Conservation (phyloP, 2,797 vertebrate species). For the Macropodus opercularis region DNA sequence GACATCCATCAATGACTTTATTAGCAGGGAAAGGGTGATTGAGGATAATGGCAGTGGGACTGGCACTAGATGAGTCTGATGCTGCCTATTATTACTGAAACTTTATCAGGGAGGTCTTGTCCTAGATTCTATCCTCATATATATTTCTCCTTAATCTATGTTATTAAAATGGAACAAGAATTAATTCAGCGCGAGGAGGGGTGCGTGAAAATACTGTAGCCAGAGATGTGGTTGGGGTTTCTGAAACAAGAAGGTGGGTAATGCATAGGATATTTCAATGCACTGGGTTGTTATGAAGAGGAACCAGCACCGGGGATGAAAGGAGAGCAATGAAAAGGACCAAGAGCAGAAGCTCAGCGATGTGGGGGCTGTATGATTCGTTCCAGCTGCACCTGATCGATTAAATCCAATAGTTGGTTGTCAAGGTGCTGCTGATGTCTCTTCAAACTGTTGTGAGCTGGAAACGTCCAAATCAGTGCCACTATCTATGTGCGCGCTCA, state of each 20-base stretch:
- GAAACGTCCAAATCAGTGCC: constrained; percentile 39
- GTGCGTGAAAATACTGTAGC: neutral
- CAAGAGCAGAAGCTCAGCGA: constrained; percentile 27
- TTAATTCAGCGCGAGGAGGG: constrained; percentile 26
- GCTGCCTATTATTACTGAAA: constrained; percentile 41
- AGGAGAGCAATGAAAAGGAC: constrained; percentile 8
- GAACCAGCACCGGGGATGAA: constrained; percentile 2
- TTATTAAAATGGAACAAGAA: constrained; percentile 46
- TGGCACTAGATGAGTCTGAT: constrained; percentile 34
- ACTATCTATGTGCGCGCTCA: neutral
- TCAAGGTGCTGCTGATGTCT: constrained; percentile 37
- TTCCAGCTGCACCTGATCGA: constrained; percentile 63
- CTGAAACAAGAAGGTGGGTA: constrained; percentile 14
- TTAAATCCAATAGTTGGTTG: constrained; percentile 46
- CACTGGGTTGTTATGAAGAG: constrained; percentile 15
- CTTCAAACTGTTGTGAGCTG: constrained; percentile 7
- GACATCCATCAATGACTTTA: constrained; percentile 43
- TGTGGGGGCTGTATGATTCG: constrained; percentile 33
- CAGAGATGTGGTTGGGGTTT: neutral
- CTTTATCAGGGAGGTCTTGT: constrained; percentile 31
- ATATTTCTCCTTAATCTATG: constrained; percentile 52
- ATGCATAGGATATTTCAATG: constrained; percentile 1
- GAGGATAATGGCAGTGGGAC: constrained; percentile 20
- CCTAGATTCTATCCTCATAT: constrained; percentile 43
- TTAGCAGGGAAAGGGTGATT: constrained; percentile 38